Conservation (phyloP, 2,113 vertebrate genomes). For the Procavia capensis region DNA sequence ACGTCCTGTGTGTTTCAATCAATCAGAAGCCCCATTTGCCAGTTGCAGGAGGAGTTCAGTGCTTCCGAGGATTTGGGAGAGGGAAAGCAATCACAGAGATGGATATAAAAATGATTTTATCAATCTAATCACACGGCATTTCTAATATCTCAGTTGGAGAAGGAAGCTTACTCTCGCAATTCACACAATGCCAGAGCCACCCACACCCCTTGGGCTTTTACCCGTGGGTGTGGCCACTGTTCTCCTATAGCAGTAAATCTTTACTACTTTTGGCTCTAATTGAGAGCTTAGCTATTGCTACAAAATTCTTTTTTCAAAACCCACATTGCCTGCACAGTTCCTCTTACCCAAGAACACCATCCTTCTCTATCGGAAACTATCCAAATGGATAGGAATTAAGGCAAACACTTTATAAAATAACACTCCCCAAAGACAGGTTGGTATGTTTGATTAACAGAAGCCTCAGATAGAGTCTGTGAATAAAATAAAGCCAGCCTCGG, state of each 20-base stretch:
- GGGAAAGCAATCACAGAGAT: conserved; percentile 72
- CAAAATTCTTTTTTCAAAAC: conserved; percentile 81
- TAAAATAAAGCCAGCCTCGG: conserved; percentile 6
- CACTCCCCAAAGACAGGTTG: conserved; percentile 27
- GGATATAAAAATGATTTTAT: conserved; percentile 78
- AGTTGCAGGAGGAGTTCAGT: conserved; percentile 18
- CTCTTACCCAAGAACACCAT: conserved; percentile 64
- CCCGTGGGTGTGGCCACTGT: conserved; percentile 70
- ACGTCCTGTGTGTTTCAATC: conserved; percentile 58
- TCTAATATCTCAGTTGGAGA: conserved; percentile 60
- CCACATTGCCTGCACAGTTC: conserved; percentile 56
- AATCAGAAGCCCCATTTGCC: conserved; percentile 49
- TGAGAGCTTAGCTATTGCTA: conserved; percentile 80
- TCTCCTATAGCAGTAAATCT: conserved; percentile 82
- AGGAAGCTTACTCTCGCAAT: neutral
- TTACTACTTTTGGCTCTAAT: conserved; percentile 85
- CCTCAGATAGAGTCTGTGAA: conserved; percentile 13
- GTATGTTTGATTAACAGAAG: conserved; percentile 52
- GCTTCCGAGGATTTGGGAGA: conserved; percentile 60
- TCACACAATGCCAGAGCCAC: neutral
- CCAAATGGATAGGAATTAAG: conserved; percentile 50
- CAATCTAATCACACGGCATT: conserved; percentile 71
- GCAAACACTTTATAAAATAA: conserved; percentile 54
- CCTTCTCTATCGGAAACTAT: neutral
- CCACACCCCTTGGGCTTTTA: conserved; percentile 65